These are phyloP conservation scores for Drosophila fuyamai DNA, from an alignment of 1,140 invertebrate genomes.

Conservation along the genomic window DNA sequence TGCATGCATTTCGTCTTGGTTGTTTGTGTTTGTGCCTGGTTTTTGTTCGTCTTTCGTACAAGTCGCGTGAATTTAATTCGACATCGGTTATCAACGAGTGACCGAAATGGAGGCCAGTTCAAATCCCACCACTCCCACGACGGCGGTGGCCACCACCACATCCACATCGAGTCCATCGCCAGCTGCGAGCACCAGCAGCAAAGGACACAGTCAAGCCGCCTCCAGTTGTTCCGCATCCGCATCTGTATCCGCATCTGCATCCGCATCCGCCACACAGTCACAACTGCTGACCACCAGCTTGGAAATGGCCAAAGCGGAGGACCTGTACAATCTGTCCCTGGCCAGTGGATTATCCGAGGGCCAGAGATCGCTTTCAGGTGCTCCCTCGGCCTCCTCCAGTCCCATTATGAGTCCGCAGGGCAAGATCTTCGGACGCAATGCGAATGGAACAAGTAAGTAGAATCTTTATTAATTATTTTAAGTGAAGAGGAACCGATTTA, in stretches of 20 bases:
- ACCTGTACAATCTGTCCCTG: slow-evolving; percentile 74
- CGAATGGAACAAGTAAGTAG: slow-evolving; percentile 83
- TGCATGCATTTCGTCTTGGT: slow-evolving; percentile 67
- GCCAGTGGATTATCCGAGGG: slow-evolving; percentile 76
- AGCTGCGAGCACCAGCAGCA: slow-evolving; percentile 45
- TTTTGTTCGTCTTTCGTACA: slow-evolving; percentile 27
- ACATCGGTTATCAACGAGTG: background rate
- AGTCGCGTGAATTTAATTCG: slow-evolving; percentile 20
- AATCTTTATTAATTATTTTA: no score
- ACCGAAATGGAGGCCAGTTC: slow-evolving; percentile 59
- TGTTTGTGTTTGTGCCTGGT: slow-evolving; percentile 61
- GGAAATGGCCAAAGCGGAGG: slow-evolving; percentile 63
- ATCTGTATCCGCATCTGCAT: slow-evolving; percentile 7
- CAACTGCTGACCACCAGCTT: slow-evolving; percentile 60
- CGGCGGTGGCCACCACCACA: slow-evolving; percentile 37
- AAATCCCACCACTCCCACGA: slow-evolving; percentile 49
- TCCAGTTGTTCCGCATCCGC: slow-evolving; percentile 45
- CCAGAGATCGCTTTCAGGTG: slow-evolving; percentile 74
- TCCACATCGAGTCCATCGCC: slow-evolving; percentile 40
- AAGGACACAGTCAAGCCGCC: slow-evolving; percentile 45
- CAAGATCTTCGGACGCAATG: slow-evolving; percentile 85
- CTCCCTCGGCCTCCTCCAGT: slow-evolving; percentile 80
- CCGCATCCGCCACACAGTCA: slow-evolving; percentile 38
- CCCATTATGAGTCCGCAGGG: slow-evolving; percentile 83
- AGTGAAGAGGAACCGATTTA: no score